phyloP scores from a whole-genome alignment of 2,113 vertebrate genomes.

The Tonatia bakeri region DNA sequence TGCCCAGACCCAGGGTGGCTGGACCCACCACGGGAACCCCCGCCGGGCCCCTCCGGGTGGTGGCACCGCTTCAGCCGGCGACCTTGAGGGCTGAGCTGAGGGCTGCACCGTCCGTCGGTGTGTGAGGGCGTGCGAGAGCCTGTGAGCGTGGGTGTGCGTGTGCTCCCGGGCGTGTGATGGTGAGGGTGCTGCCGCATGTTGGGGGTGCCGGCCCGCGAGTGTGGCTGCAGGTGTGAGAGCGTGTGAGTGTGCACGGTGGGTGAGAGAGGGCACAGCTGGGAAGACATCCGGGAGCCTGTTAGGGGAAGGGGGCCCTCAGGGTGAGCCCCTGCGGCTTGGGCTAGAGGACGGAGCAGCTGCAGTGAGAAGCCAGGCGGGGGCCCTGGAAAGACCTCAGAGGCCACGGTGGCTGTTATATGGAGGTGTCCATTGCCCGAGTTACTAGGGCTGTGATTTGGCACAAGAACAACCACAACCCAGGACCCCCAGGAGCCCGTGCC shows the following conservation, averaged over 20 bases:
- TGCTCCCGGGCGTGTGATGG: background rate
- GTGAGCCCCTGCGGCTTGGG: background rate
- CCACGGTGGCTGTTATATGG: background rate
- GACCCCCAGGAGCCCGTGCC: too few species aligned
- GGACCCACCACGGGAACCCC: background rate
- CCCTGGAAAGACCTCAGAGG: background rate
- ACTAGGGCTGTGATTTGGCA: background rate
- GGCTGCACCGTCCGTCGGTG: background rate
- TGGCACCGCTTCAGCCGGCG: fast-evolving
- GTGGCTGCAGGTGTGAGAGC: background rate
- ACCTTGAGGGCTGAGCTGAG: background rate
- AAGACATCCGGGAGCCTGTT: background rate
- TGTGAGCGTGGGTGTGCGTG: background rate
- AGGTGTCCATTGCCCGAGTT: background rate
- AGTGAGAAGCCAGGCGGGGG: background rate
- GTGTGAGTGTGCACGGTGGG: background rate
- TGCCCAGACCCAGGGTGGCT: fast-evolving
- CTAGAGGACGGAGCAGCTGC: background rate
- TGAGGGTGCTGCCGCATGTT: background rate
- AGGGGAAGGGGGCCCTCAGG: background rate
- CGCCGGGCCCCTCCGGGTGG: background rate
- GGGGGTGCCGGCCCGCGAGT: background rate
- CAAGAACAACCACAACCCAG: background rate
- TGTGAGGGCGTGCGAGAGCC: background rate
- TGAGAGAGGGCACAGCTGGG: background rate